These are phyloP conservation scores for Limnothrissa miodon DNA, from an alignment of 2,113 vertebrate genomes.

Conservation along the genomic window DNA sequence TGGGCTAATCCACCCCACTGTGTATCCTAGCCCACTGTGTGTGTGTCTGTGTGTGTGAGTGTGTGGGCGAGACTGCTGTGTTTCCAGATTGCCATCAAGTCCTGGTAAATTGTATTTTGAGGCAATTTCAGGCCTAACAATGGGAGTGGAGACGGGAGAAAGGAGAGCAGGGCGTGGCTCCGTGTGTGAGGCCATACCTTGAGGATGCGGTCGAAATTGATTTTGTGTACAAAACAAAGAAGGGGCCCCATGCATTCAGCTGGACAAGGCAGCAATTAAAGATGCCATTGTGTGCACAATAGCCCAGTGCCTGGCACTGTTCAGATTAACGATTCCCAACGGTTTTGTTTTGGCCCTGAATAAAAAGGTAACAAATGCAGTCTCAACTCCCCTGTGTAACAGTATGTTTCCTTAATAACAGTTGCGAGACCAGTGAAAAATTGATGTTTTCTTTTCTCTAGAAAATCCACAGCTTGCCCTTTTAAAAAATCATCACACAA, in stretches of 20 bases:
- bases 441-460: constrained; percentile 18
- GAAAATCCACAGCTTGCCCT: constrained; percentile 15
- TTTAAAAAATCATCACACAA: not conserved
- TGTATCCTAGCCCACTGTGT: not conserved
- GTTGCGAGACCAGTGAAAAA: not conserved
- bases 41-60: not conserved
- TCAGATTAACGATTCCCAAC: constrained; percentile 11
- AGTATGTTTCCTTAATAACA: constrained; percentile 28
- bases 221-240: constrained; percentile 29
- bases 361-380: constrained; percentile 26
- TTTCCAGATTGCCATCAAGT: constrained; percentile 19
- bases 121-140: constrained; percentile 19
- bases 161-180: not conserved
- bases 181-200: not conserved
- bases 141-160: not conserved
- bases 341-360: constrained; percentile 15
- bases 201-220: constrained; percentile 26
- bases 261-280: constrained; percentile 28
- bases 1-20: constrained; percentile 21
- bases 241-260: constrained; percentile 22
- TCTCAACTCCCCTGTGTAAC: constrained; percentile 11
- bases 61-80: not conserved
- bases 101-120: constrained; percentile 20
- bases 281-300: constrained; percentile 22
- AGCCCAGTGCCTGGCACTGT: not conserved